These are phyloP conservation scores for Sinohyriopsis cumingii DNA, from an alignment of 2,888 invertebrate genomes.

Conservation along the genomic window DNA sequence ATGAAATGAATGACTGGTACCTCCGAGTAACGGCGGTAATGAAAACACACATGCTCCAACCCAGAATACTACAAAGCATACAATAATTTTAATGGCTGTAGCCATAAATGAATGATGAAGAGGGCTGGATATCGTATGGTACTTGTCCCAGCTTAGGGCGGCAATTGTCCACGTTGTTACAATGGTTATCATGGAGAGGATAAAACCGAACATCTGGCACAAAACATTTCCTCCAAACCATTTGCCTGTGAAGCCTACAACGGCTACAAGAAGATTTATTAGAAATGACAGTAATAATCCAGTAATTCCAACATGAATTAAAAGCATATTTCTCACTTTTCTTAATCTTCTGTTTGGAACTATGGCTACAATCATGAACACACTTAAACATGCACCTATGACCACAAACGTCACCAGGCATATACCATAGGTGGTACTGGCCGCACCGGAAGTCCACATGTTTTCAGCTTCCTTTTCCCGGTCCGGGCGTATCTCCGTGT, in stretches of 20 bases:
- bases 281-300: constrained; percentile 42
- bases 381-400: constrained; percentile 45
- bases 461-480: background rate
- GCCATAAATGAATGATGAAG: constrained; percentile 61
- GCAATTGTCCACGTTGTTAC: constrained; percentile 57
- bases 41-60: constrained; percentile 46
- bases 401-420: constrained; percentile 45
- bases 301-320: constrained; percentile 52
- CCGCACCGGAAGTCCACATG: constrained; percentile 11
- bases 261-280: constrained; percentile 39
- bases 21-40: constrained; percentile 57
- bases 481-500: too few relatives aligned
- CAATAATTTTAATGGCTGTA: constrained; percentile 51
- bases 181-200: constrained; percentile 43
- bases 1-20: constrained; percentile 47
- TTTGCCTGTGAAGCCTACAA: constrained; percentile 46
- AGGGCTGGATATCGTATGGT: constrained; percentile 62
- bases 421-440: constrained; percentile 39
- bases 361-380: constrained; percentile 52
- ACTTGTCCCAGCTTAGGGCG: constrained; percentile 65
- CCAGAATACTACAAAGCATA: constrained; percentile 57
- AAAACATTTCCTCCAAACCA: constrained; percentile 48
- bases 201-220: constrained; percentile 52
- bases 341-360: constrained; percentile 52
- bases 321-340: constrained; percentile 53